Percentiles rank a stretch among this genome's conserved stretches.
phyloP scores from a whole-genome alignment of 2,113 vertebrate genomes.

The Microtus richardsoni region DNA sequence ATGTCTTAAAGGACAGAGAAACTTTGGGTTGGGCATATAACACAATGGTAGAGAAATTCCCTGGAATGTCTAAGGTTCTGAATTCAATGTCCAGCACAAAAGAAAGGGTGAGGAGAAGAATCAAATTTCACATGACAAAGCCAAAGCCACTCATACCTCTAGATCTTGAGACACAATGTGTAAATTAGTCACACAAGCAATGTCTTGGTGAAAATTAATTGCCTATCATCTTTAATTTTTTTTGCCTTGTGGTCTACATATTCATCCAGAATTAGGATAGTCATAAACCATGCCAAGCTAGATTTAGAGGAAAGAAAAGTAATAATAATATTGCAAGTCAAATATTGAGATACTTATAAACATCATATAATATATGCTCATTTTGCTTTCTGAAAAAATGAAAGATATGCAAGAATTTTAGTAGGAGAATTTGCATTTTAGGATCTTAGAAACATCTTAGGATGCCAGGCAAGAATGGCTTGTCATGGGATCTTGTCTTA shows the following conservation, averaged over 20 bases:
- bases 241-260: not conserved
- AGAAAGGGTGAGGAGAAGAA: not conserved
- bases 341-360: not conserved
- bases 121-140: conserved; percentile 21
- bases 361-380: not conserved
- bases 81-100: not conserved
- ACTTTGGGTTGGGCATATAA: not conserved
- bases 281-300: not conserved
- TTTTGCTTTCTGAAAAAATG: conserved; percentile 45
- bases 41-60: not conserved
- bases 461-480: conserved; percentile 63
- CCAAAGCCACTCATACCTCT: not conserved
- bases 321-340: conserved; percentile 23
- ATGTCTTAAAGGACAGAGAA: not conserved
- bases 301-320: not conserved
- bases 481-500: conserved; percentile 54
- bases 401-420: conserved; percentile 54
- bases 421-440: conserved; percentile 65
- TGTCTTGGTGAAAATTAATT: not conserved
- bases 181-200: not conserved
- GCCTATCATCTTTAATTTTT: not conserved
- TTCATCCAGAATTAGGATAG: conserved; percentile 23
- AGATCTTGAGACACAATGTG: not conserved
- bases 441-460: conserved; percentile 69
- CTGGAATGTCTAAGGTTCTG: not conserved